These are phyloP conservation scores for Lepus timidus DNA, from an alignment of 2,113 vertebrate species.

Conservation along the genomic window DNA sequence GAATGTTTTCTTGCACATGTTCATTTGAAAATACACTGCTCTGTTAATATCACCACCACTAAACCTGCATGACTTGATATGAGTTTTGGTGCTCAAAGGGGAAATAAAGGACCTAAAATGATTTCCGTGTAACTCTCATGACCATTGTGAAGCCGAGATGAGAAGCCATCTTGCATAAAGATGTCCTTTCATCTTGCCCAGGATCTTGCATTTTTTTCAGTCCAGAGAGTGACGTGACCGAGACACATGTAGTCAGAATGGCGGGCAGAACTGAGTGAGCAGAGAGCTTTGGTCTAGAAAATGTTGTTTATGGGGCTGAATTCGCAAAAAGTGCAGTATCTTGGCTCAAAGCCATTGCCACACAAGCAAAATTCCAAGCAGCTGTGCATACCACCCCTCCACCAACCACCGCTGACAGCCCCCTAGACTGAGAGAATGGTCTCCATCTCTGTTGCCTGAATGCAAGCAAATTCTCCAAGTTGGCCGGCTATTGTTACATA, in stretches of 20 bases:
- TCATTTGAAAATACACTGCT: slow-evolving; percentile 36
- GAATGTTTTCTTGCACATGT: background rate
- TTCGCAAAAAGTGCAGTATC: slow-evolving; percentile 57
- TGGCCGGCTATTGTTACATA: background rate
- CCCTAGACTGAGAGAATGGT: background rate
- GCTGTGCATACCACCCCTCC: background rate
- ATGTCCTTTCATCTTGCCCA: slow-evolving; percentile 56
- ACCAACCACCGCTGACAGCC: background rate
- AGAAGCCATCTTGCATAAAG: slow-evolving; percentile 68
- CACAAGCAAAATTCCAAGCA: slow-evolving; percentile 62
- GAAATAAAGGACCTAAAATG: background rate
- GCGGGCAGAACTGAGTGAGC: slow-evolving; percentile 58
- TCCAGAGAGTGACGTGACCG: slow-evolving; percentile 59
- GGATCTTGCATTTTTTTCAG: slow-evolving; percentile 61
- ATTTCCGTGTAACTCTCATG: fast-evolving
- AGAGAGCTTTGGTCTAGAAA: slow-evolving; percentile 60
- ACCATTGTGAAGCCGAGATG: background rate
- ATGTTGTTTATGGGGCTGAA: slow-evolving; percentile 50
- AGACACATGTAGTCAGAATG: slow-evolving; percentile 62
- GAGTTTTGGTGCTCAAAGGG: background rate
- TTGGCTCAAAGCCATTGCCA: slow-evolving; percentile 55
- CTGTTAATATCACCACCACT: slow-evolving; percentile 5
- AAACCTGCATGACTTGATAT: background rate
- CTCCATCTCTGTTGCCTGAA: background rate
- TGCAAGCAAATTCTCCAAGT: background rate